Percentiles rank a stretch among this genome's conserved stretches.
Conservation (phyloP, 2,113 vertebrate species). For the cattle (Bos taurus) region DNA sequence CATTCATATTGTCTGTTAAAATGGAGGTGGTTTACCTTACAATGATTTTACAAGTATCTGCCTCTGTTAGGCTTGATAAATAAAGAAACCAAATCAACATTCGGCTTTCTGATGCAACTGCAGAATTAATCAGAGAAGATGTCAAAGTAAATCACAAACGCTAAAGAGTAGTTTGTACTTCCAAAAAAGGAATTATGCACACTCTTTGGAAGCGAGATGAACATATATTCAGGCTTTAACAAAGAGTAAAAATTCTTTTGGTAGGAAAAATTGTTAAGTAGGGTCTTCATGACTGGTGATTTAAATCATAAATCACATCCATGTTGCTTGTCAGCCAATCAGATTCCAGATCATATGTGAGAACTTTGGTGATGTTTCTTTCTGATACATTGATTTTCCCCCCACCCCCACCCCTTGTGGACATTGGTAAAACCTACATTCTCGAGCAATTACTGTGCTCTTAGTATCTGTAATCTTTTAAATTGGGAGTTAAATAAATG, state of each 20-base stretch:
- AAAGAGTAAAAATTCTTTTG: slow-evolving; percentile 45
- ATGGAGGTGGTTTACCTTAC: slow-evolving; percentile 47
- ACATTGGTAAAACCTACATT: background rate
- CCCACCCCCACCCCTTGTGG: background rate
- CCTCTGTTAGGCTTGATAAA: slow-evolving; percentile 61
- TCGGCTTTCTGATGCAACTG: slow-evolving; percentile 53
- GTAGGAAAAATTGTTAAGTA: slow-evolving; percentile 46
- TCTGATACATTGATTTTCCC: background rate
- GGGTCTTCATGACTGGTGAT: slow-evolving; percentile 35
- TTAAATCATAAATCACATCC: slow-evolving; percentile 41
- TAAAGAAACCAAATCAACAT: slow-evolving; percentile 60
- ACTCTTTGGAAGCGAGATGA: slow-evolving; percentile 27
- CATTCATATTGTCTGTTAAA: slow-evolving; percentile 52
- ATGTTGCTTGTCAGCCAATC: slow-evolving; percentile 34
- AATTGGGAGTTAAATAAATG: background rate
- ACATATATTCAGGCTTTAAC: slow-evolving; percentile 46
- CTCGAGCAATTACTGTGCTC: background rate
- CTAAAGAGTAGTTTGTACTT: slow-evolving; percentile 51
- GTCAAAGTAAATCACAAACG: slow-evolving; percentile 65
- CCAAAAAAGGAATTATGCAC: slow-evolving; percentile 35
- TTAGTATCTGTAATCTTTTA: background rate
- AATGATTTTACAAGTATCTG: slow-evolving; percentile 54
- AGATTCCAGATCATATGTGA: slow-evolving; percentile 23
- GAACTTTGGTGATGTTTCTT: slow-evolving; percentile 36
- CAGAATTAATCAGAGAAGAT: slow-evolving; percentile 66